Evolutionary conservation across 2,113 vertebrate genomes (phyloP).

Genomic region (Ictalurus punctatus): DNA sequence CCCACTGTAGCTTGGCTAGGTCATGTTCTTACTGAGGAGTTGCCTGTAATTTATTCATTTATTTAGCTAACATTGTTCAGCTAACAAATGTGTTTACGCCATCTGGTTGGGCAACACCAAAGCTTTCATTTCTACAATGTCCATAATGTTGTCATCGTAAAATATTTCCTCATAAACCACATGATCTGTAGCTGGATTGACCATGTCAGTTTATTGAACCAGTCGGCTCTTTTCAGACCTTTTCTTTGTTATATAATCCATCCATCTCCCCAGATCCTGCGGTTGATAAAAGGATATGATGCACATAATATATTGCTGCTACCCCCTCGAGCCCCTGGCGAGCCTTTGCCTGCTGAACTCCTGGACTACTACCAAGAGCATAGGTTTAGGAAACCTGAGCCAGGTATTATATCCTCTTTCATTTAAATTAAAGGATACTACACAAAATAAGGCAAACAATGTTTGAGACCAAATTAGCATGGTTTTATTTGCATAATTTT

Average conservation of each 20-base stretch:
- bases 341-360: slow-evolving; percentile 80
- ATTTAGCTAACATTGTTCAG: not conserved
- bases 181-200: not conserved
- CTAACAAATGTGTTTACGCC: not conserved
- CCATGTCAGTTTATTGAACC: slow-evolving; percentile 11
- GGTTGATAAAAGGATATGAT: slow-evolving; percentile 74
- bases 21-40: not conserved
- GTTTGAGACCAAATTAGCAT: not conserved
- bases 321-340: slow-evolving; percentile 77
- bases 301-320: slow-evolving; percentile 75
- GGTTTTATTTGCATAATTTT: not conserved
- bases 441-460: not conserved
- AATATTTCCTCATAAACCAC: not conserved
- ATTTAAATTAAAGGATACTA: not conserved
- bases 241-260: not conserved
- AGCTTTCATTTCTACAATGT: not conserved
- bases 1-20: not conserved
- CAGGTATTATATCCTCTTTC: slow-evolving; percentile 53
- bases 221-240: not conserved
- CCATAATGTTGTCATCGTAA: not conserved
- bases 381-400: slow-evolving; percentile 58
- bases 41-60: not conserved
- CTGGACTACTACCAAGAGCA: slow-evolving; percentile 75
- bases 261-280: slow-evolving; percentile 75
- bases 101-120: not conserved